Evolutionary conservation across 2,888 invertebrate genomes (phyloP), one percentile per base, ranked within the genome.

Genomic region (Conistra vaccinii): DNA sequence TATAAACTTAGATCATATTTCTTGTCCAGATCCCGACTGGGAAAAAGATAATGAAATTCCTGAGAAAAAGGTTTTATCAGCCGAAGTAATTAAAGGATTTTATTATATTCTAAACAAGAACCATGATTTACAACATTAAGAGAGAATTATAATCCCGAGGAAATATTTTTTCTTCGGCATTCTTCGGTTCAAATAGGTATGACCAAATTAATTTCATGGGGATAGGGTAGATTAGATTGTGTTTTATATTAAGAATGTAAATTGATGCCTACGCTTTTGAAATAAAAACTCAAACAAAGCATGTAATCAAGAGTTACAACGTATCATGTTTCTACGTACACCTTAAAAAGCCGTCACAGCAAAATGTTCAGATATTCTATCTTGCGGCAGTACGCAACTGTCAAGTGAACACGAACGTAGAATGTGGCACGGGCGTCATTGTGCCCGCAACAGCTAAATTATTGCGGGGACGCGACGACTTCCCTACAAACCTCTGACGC

Each of bases 391-490:
- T 80, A 76, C 69, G 77, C 76, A 87, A 87, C 78, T 75, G 78
- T 83, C 78, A 85, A 69, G 75, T 69, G 68, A 79, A 85, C 83
- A 85, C 81, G 80, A 80, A 76, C 76, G 74, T 67, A 84, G 80
- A 90, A 87, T 88, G 88, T 85, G 86, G 81, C 79, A 79, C 81
- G 78, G 83, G 88, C 89, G 89, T 90, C 90, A 92, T 90, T 91
- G 91, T 91, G 85, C 87, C 87, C 88, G 88, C 91, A 88, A 88
- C 88, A 89, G 86, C 88, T 93, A 92, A 94, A 90, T 94, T 93
- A 93, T 93, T 88, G 92, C 90, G 90, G 92, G 89, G 91, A 92
- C 92, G 89, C 90, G 89, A 88, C 89, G 89, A 90, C 92, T 92
- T 93, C 92, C 93, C 92, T 80, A 81, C 89, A 89, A 89, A 89